Conservation (phyloP, 2,113 vertebrate species). For the Psophia crepitans region DNA sequence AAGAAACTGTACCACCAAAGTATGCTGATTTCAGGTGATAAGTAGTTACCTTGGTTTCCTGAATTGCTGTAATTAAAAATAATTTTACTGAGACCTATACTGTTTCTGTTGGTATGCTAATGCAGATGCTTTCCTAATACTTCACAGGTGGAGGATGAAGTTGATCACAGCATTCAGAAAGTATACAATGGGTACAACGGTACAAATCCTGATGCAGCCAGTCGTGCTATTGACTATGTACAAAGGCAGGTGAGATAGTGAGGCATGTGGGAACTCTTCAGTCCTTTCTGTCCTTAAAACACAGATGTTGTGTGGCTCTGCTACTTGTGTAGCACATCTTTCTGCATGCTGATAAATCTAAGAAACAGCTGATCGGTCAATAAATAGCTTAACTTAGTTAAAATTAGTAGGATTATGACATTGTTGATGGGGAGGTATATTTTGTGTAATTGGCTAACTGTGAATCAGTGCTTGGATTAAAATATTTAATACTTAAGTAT, state of each 20-base stretch:
- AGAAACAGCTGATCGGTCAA: not conserved
- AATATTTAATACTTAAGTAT: not conserved
- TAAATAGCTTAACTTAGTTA: not conserved
- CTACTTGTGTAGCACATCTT: not conserved
- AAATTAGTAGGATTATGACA: not conserved
- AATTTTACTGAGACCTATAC: not conserved
- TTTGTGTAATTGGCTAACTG: not conserved
- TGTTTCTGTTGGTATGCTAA: not conserved
- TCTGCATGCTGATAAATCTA: not conserved
- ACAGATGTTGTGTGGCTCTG: not conserved
- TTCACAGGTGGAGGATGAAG: conserved; percentile 89
- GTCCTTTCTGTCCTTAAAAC: not conserved
- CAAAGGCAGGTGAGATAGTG: conserved; percentile 87
- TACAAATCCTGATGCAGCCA: conserved; percentile 90
- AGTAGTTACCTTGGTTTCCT: not conserved
- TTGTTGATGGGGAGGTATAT: not conserved
- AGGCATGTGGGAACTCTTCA: accelerated
- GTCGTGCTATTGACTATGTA: conserved; percentile 96
- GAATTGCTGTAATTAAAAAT: not conserved
- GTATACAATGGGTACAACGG: conserved; percentile 95
- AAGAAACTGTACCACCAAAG: not conserved
- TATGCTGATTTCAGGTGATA: not conserved
- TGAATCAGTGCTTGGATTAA: not conserved
- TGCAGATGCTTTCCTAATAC: not conserved
- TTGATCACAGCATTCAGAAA: conserved; percentile 91